These are phyloP conservation scores for Aphelinus atriplicis DNA, from an alignment of 1,140 invertebrate species.

Conservation along the genomic window DNA sequence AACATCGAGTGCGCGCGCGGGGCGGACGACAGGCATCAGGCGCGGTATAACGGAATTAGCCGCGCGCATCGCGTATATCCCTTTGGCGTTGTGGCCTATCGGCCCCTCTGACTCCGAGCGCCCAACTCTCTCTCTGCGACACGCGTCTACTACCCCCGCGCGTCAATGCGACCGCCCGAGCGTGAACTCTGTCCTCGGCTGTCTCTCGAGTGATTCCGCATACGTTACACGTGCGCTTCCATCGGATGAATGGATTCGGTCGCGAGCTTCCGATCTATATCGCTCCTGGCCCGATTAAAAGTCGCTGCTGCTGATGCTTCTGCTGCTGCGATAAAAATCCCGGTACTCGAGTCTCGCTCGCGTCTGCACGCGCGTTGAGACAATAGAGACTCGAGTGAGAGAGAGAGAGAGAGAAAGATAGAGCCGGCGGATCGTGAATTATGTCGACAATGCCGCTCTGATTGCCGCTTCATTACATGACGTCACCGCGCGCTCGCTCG, in stretches of 20 bases:
- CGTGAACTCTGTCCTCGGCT: conserved; percentile 47
- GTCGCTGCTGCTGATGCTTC: too few relatives aligned
- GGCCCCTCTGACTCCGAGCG: conserved; percentile 28
- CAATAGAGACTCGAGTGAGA: conserved; percentile 51
- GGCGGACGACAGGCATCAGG: too few relatives aligned
- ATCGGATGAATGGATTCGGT: not conserved
- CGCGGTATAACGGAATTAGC: conserved; percentile 58
- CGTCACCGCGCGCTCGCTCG: conserved; percentile 55
- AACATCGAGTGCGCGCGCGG: too few relatives aligned
- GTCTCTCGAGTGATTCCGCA: not conserved
- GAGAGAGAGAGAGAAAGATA: conserved; percentile 36
- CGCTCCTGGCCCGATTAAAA: too few relatives aligned
- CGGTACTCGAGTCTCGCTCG: not conserved
- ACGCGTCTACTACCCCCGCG: conserved; percentile 43
- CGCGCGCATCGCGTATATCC: conserved; percentile 44
- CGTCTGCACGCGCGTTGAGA: not conserved
- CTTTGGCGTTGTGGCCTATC: conserved; percentile 25
- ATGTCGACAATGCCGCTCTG: conserved; percentile 63
- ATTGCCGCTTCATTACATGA: conserved; percentile 65
- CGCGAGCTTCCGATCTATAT: not conserved
- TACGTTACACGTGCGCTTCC: not conserved
- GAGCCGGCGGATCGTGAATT: conserved; percentile 57
- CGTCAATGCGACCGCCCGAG: conserved; percentile 51
- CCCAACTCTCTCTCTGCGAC: conserved; percentile 7
- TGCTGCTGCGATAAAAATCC: too few relatives aligned